A percentile compares a stretch with the other conserved stretches of the same genome.
phyloP scores from a whole-genome alignment of 64 coral and sea anemone species.

The Acropora yongei region DNA sequence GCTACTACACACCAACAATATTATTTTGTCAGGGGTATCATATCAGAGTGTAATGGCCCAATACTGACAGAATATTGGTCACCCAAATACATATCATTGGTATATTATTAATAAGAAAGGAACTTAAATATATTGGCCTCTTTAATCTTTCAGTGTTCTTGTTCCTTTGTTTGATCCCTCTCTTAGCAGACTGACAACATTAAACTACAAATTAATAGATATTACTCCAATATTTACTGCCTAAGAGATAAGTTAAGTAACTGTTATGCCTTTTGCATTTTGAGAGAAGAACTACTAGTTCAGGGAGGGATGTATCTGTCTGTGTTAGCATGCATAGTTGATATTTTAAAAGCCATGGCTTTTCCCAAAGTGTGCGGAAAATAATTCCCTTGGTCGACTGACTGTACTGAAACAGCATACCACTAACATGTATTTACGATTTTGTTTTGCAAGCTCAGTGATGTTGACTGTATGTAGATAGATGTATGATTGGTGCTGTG shows the following conservation, averaged over 20 bases:
- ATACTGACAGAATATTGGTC: neutral
- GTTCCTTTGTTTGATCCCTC: neutral
- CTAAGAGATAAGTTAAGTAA: neutral
- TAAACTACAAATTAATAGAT: neutral
- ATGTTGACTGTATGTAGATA: slow-evolving; percentile 3
- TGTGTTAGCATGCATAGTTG: neutral
- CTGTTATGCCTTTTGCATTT: neutral
- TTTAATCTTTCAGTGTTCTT: neutral
- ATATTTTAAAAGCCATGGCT: slow-evolving; percentile 3
- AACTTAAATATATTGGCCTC: neutral
- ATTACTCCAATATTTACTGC: slow-evolving; percentile 8
- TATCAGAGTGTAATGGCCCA: neutral
- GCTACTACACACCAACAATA: neutral
- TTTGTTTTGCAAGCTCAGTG: neutral
- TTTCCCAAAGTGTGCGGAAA: neutral
- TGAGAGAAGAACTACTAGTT: neutral
- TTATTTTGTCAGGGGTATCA: neutral
- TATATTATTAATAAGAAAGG: neutral
- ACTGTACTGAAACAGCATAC: slow-evolving; percentile 2
- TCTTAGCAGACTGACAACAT: neutral
- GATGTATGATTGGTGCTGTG: neutral
- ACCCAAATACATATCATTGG: neutral
- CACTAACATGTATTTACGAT: neutral
- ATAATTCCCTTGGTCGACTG: neutral
- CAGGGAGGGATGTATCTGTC: neutral